Evolutionary conservation across 2,888 invertebrate genomes (phyloP).

Genomic region (Phalangium opilio): DNA sequence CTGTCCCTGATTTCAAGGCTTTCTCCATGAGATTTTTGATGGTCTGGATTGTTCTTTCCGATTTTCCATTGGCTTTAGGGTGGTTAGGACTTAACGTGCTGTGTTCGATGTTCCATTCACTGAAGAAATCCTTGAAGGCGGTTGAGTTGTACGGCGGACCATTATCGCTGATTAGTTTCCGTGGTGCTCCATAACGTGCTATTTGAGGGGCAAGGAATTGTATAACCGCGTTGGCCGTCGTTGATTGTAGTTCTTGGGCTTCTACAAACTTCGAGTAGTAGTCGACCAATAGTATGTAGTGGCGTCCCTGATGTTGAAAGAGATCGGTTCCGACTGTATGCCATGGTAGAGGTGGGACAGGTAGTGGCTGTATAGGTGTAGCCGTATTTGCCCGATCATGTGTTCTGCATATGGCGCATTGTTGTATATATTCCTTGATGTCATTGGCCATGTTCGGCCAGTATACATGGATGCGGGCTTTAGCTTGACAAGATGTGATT

Average conservation of each 20-base stretch:
- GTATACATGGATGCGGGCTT: conserved; percentile 3
- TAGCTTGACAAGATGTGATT: conserved; percentile 3
- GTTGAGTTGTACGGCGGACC: conserved; percentile 2
- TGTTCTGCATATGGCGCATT: conserved; percentile 1
- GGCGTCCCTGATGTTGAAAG: background rate
- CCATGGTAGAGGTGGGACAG: conserved; percentile 3
- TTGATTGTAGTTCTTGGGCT: background rate
- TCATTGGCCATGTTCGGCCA: conserved; percentile 2
- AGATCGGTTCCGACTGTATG: conserved; percentile 1
- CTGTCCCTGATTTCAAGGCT: conserved; percentile 2
- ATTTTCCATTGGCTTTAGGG: conserved; percentile 3
- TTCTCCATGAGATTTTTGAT: background rate
- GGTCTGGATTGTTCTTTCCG: background rate
- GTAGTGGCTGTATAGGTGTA: background rate
- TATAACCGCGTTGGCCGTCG: conserved; percentile 1
- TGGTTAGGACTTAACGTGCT: background rate
- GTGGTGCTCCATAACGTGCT: conserved; percentile 2
- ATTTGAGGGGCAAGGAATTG: conserved; percentile 1
- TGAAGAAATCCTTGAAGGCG: background rate
- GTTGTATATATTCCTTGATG: background rate
- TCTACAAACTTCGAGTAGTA: conserved; percentile 6
- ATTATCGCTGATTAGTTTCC: background rate
- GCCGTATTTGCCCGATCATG: conserved; percentile 1
- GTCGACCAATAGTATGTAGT: conserved; percentile 3
- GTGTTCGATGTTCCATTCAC: background rate